Evolutionary conservation across 2,888 invertebrate species (phyloP).

Genomic region (Ischnura elegans): DNA sequence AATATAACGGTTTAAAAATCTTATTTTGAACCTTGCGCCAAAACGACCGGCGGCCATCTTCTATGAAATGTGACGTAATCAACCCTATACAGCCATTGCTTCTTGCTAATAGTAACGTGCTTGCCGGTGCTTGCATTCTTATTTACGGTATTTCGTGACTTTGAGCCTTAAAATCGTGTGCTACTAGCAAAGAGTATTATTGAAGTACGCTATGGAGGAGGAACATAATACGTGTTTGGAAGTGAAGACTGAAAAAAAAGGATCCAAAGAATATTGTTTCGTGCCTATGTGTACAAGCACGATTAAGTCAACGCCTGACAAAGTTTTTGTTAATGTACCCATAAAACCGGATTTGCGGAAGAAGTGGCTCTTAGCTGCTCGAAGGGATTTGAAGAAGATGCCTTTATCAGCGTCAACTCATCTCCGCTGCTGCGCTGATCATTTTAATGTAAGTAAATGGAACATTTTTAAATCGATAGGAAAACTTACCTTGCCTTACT

Average conservation of each 20-base stretch:
- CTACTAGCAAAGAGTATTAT: not conserved
- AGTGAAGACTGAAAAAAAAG: not conserved
- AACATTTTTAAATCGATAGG: not conserved
- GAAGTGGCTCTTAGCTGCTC: not conserved
- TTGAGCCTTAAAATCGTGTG: not conserved
- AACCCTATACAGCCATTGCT: not conserved
- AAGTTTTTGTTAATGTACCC: not conserved
- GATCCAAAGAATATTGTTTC: not conserved
- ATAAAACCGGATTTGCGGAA: not conserved
- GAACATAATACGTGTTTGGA: not conserved
- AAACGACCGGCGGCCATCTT: not conserved
- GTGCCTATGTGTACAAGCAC: not conserved
- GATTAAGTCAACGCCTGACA: not conserved
- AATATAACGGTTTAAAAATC: not conserved
- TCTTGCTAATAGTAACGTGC: not conserved
- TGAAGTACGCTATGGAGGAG: not conserved
- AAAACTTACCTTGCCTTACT: no score
- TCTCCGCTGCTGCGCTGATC: not conserved
- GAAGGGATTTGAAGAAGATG: not conserved
- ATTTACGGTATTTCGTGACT: not conserved
- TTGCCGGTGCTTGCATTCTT: not conserved
- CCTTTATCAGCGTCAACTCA: not conserved
- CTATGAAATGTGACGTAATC: not conserved
- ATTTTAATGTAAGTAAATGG: slow-evolving; percentile 1
- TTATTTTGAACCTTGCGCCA: not conserved